These are phyloP conservation scores for Gavia stellata DNA, from an alignment of 2,113 vertebrate genomes.

Conservation along the genomic window DNA sequence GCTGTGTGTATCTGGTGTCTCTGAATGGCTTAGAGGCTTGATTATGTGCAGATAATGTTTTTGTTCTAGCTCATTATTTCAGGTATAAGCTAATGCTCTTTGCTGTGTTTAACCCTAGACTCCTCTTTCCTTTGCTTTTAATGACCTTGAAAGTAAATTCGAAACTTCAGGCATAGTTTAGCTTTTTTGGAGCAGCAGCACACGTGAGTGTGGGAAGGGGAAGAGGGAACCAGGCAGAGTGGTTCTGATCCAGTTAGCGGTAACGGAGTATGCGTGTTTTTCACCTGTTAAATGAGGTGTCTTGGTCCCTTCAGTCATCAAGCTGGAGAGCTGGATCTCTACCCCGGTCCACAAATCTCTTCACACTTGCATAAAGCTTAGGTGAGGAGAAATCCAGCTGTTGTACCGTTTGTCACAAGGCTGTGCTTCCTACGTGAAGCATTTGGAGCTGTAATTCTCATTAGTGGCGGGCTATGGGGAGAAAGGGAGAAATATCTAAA, in stretches of 20 bases:
- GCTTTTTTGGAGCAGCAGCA: neutral
- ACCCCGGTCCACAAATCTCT: neutral
- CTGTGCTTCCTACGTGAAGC: neutral
- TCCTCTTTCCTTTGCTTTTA: neutral
- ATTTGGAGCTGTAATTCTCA: neutral
- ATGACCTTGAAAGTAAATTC: neutral
- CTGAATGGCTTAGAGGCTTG: conserved; percentile 35
- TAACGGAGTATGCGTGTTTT: rapidly evolving
- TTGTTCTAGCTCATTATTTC: conserved; percentile 49
- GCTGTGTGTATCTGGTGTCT: conserved; percentile 41
- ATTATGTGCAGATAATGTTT: conserved; percentile 42
- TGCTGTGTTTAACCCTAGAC: neutral
- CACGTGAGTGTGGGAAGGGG: neutral
- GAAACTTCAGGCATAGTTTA: neutral
- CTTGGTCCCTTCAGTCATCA: neutral
- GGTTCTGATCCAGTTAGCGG: neutral
- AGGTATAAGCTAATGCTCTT: neutral
- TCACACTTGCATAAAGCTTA: neutral
- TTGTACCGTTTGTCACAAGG: neutral
- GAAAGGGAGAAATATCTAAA: neutral
- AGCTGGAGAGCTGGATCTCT: neutral
- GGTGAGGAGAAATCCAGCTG: neutral
- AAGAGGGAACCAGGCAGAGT: neutral
- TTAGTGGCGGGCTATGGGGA: neutral
- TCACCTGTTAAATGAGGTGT: neutral